A percentile compares a stretch with the other conserved stretches of the same genome.
phyloP scores from a whole-genome alignment of 2,888 invertebrate species.

The Bombylius discolor region DNA sequence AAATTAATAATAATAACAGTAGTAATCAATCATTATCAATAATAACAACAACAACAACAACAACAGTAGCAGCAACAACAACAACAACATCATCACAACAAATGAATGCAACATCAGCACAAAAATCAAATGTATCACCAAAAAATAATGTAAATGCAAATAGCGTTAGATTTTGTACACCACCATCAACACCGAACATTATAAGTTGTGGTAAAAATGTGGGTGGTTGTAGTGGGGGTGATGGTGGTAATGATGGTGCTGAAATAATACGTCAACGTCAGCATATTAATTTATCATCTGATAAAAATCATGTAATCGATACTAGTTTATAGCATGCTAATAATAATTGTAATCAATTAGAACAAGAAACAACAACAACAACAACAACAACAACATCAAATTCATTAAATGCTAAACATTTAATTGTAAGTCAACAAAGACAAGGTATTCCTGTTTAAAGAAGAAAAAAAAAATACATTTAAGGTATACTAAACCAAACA shows the following conservation, averaged over 20 bases:
- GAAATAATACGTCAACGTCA: too few relatives aligned
- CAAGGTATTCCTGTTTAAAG: conserved; percentile 11
- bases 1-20: conserved; percentile 31
- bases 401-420: not conserved
- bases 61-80: not conserved
- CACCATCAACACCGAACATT: not conserved
- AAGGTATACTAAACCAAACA: too few relatives aligned
- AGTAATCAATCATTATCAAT: conserved; percentile 14
- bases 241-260: too few relatives aligned
- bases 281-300: not conserved
- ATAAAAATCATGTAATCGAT: conserved; percentile 12
- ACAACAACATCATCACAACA: not conserved
- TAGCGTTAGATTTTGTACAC: conserved; percentile 3
- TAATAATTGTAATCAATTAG: not conserved
- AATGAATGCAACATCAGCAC: not conserved
- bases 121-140: not conserved
- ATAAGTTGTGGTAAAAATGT: too few relatives aligned
- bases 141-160: conserved; percentile 1
- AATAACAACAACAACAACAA: not conserved
- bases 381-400: conserved; percentile 9
- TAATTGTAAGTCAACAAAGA: conserved; percentile 3
- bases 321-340: conserved; percentile 34
- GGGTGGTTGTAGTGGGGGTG: too few relatives aligned
- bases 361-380: not conserved
- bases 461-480: not conserved